These are phyloP conservation scores for Physella acuta DNA, from an alignment of 1,140 invertebrate genomes.

Conservation along the genomic window DNA sequence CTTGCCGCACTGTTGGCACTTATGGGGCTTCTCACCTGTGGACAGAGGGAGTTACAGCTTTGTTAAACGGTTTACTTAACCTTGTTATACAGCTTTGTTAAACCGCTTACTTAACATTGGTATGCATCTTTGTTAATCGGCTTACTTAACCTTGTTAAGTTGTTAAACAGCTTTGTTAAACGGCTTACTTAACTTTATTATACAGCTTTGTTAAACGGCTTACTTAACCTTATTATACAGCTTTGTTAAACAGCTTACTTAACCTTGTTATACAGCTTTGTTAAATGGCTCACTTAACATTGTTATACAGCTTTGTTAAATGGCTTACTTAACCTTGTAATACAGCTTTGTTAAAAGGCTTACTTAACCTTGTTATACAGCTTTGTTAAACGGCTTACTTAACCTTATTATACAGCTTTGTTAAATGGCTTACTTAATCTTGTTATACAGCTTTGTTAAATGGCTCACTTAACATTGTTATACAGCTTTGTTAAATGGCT, in stretches of 20 bases:
- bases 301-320: too few species aligned
- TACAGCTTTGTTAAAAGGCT: too few species aligned
- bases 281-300: too few species aligned
- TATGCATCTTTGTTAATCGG: not conserved
- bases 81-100: not conserved
- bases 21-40: conserved; percentile 98
- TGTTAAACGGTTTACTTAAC: not conserved
- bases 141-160: not conserved
- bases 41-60: conserved; percentile 43
- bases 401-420: too few species aligned
- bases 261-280: not conserved
- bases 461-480: too few species aligned
- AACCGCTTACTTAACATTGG: not conserved
- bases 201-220: not conserved
- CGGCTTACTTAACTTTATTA: not conserved
- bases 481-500: too few species aligned
- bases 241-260: not conserved
- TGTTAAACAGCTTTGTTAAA: not conserved
- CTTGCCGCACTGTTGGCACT: conserved; percentile 96
- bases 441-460: too few species aligned
- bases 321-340: too few species aligned
- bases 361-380: too few species aligned
- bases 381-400: too few species aligned
- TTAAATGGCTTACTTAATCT: too few species aligned
- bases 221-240: not conserved